Base-by-base conservation (phyloP, 2,888 invertebrate species). In the Cheilosia pagana region DNA sequence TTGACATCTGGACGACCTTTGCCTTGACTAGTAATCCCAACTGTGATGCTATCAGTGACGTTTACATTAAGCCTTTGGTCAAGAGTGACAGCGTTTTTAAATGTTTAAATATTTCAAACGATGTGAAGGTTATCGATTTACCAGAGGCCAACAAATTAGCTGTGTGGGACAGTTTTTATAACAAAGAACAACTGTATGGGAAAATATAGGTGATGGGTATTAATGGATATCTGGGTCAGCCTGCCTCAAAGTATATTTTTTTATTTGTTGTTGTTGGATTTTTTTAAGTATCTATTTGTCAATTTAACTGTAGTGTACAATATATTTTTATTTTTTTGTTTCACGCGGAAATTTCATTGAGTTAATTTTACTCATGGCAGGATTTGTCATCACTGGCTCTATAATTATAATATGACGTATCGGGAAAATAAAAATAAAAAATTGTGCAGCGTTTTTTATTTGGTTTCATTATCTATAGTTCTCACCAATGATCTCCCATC, bases 21-120 rank as follows among this genome's bases (percentile, higher is more conserved):
- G 92, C 92, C 1, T 83, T 87, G n/a, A 88, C 59, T 41, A 89
- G 90, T 2, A 88, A 90, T 88, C 92, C 91, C 6, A 91, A 92
- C 68, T 89, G 89, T 67, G 67, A 67, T 39, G 88, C 81, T 62
- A 88, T 89, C n/a, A 81, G 74, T 7, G 76, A 88, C 1, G 86
- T 87, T 23, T 55, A 75, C n/a, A 90, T 91, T 89, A 50, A 86
- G 23, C 88, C 89, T 0, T 75, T 89, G 3, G 8, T 16, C 60
- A 72, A 87, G 87, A 87, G 28, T 45, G 74, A 81, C 25, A 62
- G 67, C 71, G 81, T 86, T 0, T 88, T 88, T 3, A 87, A 87
- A 12, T 89, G 90, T 70, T 78, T 89, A 7, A 91, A 91, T 74
- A 90, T 92, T 43, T 88, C 88, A 45, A 87, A 90, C 1, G 78